Evolutionary conservation across 2,113 vertebrate genomes (phyloP).

Genomic region (Hypomesus transpacificus): DNA sequence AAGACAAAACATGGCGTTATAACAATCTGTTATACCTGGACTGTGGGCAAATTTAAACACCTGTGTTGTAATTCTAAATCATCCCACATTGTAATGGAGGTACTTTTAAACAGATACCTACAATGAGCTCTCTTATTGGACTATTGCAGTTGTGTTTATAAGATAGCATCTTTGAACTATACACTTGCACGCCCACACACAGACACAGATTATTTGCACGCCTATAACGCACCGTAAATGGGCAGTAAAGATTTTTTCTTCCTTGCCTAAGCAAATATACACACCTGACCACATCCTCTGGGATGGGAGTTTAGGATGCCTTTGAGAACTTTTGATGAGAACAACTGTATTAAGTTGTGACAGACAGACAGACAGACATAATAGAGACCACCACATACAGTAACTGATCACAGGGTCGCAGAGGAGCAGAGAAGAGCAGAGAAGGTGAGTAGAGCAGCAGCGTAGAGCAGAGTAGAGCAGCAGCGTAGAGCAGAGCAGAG

Average conservation of each 20-base stretch:
- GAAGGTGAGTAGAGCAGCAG: no score
- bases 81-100: no score
- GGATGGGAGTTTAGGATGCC: background rate
- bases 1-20: background rate
- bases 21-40: background rate
- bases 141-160: conserved; percentile 11
- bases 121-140: background rate
- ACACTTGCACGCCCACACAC: background rate
- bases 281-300: conserved; percentile 6
- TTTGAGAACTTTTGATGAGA: conserved; percentile 5
- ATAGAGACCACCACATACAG: no score
- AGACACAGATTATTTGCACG: background rate
- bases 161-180: conserved; percentile 5
- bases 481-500: no score
- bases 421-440: no score
- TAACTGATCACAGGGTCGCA: no score
- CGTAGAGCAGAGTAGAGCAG: no score
- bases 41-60: background rate
- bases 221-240: background rate
- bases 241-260: conserved; percentile 22
- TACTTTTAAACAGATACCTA: no score
- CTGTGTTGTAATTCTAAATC: background rate
- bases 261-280: conserved; percentile 27
- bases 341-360: background rate
- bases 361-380: background rate